phyloP scores from a whole-genome alignment of 2,797 vertebrate species.

The Hyperoplus lanceolatus region DNA sequence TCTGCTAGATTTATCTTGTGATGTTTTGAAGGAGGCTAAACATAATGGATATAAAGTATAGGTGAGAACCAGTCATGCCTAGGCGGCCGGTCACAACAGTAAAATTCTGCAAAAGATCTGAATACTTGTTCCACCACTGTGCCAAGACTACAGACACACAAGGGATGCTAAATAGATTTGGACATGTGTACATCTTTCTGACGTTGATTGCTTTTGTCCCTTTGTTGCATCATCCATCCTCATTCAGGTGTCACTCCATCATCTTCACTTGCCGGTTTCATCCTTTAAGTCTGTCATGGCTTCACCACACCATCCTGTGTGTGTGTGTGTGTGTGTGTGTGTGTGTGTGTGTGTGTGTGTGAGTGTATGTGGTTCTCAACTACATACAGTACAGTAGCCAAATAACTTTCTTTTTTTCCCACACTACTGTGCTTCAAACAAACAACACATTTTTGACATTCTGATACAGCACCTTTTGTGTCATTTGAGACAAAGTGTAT shows the following conservation, averaged over 20 bases:
- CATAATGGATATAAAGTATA: background rate
- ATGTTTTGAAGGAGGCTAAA: background rate
- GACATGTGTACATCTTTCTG: slow-evolving; percentile 28
- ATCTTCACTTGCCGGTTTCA: slow-evolving; percentile 33
- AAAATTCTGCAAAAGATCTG: background rate
- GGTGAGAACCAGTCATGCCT: background rate
- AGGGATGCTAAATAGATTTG: slow-evolving; percentile 9
- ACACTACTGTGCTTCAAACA: slow-evolving; percentile 29
- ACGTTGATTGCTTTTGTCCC: slow-evolving; percentile 33
- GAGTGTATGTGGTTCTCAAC: slow-evolving; percentile 13
- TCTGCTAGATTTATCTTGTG: background rate
- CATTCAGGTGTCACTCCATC: slow-evolving; percentile 50
- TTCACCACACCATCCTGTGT: background rate
- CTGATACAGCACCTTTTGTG: slow-evolving; percentile 38
- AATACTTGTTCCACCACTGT: background rate
- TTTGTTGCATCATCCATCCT: slow-evolving; percentile 28
- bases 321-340: too few species aligned
- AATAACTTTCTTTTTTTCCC: background rate
- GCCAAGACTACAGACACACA: background rate
- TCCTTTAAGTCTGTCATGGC: slow-evolving; percentile 35
- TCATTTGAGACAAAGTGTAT: slow-evolving; percentile 42
- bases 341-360: too few species aligned
- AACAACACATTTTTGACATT: slow-evolving; percentile 38
- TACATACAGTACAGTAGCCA: slow-evolving; percentile 42
- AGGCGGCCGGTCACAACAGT: background rate